These are phyloP conservation scores for Thereva nobilitata DNA, from an alignment of 2,888 invertebrate species.

Conservation along the genomic window DNA sequence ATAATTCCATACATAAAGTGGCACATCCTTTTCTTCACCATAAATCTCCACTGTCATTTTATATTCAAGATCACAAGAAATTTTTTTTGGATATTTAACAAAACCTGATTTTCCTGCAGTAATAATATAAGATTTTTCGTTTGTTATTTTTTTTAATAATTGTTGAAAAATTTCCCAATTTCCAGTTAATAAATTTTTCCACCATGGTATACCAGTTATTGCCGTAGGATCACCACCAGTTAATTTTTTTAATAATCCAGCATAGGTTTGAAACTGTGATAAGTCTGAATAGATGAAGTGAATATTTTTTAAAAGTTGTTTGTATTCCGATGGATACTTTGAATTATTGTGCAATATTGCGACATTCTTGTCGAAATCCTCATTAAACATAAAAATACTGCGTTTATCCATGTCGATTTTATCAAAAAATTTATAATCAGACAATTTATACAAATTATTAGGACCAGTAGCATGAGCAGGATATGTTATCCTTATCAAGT, in stretches of 20 bases:
- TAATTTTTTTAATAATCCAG: neutral
- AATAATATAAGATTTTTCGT: slow-evolving; percentile 3
- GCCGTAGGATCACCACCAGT: neutral
- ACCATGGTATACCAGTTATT: slow-evolving; percentile 8
- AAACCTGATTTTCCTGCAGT: slow-evolving; percentile 1
- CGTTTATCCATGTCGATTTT: no score
- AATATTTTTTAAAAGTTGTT: no score
- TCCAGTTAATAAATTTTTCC: neutral
- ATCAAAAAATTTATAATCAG: no score
- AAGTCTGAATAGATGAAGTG: neutral
- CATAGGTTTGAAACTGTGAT: slow-evolving; percentile 3
- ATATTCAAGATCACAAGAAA: slow-evolving; percentile 4
- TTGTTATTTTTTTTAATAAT: neutral
- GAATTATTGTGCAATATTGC: no score
- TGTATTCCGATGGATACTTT: no score
- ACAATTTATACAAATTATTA: neutral
- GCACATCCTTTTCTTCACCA: neutral
- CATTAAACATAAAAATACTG: no score
- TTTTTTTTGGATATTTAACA: neutral
- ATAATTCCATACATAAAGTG: slow-evolving; percentile 21
- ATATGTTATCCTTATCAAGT: neutral
- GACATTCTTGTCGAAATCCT: no score
- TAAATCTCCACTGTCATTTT: neutral
- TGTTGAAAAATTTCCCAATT: slow-evolving; percentile 15
- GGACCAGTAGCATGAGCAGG: neutral